Percentiles rank a stretch among this genome's conserved stretches.
Evolutionary conservation across 30 jellyfish, hydroid and myxozoan species (phyloP).

Genomic region (Cassiopea xamachana): DNA sequence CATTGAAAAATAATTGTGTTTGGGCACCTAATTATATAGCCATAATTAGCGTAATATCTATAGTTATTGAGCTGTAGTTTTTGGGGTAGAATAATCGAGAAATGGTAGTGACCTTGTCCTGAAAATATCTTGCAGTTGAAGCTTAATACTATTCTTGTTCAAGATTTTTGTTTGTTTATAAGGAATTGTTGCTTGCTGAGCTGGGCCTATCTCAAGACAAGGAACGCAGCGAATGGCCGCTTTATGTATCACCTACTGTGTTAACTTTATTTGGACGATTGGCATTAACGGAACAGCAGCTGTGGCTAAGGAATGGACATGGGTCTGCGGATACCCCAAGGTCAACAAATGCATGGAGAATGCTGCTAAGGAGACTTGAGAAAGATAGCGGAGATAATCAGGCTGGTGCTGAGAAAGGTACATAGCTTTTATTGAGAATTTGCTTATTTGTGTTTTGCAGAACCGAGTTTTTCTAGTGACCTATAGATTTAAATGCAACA

Average conservation of each 20-base stretch:
- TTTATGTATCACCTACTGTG: conserved; percentile 52
- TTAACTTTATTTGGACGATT: conserved; percentile 68
- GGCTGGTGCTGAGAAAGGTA: conserved; percentile 26
- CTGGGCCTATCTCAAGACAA: conserved; percentile 47
- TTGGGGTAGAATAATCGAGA: no score
- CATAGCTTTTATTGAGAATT: background rate
- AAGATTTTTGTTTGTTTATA: background rate
- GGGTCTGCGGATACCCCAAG: conserved; percentile 68
- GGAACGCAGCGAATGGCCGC: conserved; percentile 63
- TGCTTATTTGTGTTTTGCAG: no score
- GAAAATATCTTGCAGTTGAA: no score
- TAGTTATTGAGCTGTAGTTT: no score
- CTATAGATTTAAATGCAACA: no score
- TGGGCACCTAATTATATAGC: no score
- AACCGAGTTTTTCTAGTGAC: no score
- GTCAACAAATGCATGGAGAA: conserved; percentile 70
- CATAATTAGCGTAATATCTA: no score
- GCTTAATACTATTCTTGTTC: background rate
- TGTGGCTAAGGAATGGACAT: conserved; percentile 36
- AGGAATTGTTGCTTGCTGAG: conserved; percentile 67
- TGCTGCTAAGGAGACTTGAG: conserved; percentile 37
- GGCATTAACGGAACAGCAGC: conserved; percentile 74
- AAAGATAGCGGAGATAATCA: background rate
- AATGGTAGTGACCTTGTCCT: no score
- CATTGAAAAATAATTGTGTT: no score